Evolutionary conservation across 2,113 vertebrate genomes (phyloP).

Genomic region (Pholis gunnellus): DNA sequence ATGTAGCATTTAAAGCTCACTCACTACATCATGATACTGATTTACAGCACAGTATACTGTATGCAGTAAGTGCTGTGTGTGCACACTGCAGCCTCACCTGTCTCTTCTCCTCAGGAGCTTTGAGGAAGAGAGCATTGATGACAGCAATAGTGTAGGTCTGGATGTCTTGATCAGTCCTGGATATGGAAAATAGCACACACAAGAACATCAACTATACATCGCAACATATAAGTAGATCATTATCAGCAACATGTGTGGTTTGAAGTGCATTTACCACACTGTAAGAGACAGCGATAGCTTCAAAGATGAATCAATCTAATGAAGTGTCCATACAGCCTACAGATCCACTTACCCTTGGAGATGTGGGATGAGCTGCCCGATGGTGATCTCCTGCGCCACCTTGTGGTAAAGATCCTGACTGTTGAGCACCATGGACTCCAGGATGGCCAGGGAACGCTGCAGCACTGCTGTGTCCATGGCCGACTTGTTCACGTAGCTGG

Average conservation of each 20-base stretch:
- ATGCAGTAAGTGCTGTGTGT: slow-evolving; percentile 7
- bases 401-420: slow-evolving; percentile 99
- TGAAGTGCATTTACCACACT: neutral
- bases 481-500: slow-evolving; percentile 95
- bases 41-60: neutral
- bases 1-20: slow-evolving; percentile 1
- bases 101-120: slow-evolving; percentile 96
- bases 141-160: slow-evolving; percentile 98
- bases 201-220: neutral
- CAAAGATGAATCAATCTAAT: slow-evolving; percentile 11
- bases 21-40: slow-evolving; percentile 16
- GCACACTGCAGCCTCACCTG: slow-evolving; percentile 86
- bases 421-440: slow-evolving; percentile 99
- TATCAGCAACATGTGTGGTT: neutral
- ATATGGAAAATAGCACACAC: neutral
- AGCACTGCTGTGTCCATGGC: slow-evolving; percentile 94
- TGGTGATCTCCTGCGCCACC: slow-evolving; percentile 99
- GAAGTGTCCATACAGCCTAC: neutral
- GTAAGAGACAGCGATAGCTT: neutral
- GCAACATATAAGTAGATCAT: neutral
- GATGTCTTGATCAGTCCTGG: slow-evolving; percentile 97
- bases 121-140: slow-evolving; percentile 98
- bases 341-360: slow-evolving; percentile 90
- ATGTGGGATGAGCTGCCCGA: slow-evolving; percentile 97
- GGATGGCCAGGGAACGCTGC: slow-evolving; percentile 95